Conservation (phyloP, 2,888 invertebrate species). For the Apamea epomidion region DNA sequence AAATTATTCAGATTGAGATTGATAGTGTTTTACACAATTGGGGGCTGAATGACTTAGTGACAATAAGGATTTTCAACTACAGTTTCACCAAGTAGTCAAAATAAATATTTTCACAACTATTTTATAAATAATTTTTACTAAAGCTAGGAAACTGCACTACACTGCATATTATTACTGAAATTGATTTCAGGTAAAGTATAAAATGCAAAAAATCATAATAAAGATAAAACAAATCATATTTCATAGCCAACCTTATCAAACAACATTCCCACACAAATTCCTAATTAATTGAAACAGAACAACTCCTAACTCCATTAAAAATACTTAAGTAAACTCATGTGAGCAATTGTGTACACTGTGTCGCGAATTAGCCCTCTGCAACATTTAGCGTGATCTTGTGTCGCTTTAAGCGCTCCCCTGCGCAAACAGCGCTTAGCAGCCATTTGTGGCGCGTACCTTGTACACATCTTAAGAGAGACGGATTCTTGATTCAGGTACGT, state of each 20-base stretch:
- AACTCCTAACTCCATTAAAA: slow-evolving; percentile 62
- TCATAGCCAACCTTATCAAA: not conserved
- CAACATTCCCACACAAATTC: not conserved
- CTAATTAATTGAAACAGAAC: slow-evolving; percentile 42
- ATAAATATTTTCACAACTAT: no score
- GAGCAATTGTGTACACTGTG: slow-evolving; percentile 70
- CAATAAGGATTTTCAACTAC: not conserved
- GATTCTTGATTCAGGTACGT: slow-evolving; percentile 49
- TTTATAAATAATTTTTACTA: no score
- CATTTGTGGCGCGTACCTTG: slow-evolving; percentile 66
- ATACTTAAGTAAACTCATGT: slow-evolving; percentile 66
- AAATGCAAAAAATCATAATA: not conserved
- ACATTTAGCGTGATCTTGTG: slow-evolving; percentile 69
- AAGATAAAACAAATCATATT: not conserved
- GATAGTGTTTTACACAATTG: no score
- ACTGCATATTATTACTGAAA: not conserved
- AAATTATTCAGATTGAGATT: not conserved
- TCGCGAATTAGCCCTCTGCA: slow-evolving; percentile 71
- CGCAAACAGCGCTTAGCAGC: slow-evolving; percentile 68
- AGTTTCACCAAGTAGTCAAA: no score
- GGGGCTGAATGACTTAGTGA: not conserved
- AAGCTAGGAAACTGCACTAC: not conserved
- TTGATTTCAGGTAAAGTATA: not conserved
- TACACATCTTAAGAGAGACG: slow-evolving; percentile 60
- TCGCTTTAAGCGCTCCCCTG: slow-evolving; percentile 71